Percentiles rank a stretch among this genome's conserved stretches.
Evolutionary conservation across 1,140 invertebrate genomes (phyloP).

Genomic region (Neodiprion lecontei): DNA sequence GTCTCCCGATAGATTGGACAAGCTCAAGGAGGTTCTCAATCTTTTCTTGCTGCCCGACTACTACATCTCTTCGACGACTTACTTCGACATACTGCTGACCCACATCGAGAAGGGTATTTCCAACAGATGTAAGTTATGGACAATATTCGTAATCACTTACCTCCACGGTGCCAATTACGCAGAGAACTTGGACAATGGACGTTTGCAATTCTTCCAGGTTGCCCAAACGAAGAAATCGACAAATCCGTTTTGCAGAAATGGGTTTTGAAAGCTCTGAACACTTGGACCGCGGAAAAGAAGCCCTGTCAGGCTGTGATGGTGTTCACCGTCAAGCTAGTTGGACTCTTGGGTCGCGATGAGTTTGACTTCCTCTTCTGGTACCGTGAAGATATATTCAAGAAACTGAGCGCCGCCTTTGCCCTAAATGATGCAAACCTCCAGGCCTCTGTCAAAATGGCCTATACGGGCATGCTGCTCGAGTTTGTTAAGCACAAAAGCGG

Average conservation of each 20-base stretch:
- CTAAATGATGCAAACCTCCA: constrained; percentile 44
- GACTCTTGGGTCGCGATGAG: constrained; percentile 56
- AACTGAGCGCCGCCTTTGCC: constrained; percentile 48
- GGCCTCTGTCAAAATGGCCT: constrained; percentile 68
- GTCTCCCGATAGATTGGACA: constrained; percentile 33
- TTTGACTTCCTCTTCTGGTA: constrained; percentile 49
- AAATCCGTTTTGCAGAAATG: constrained; percentile 43
- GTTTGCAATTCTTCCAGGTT: constrained; percentile 23
- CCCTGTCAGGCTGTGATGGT: constrained; percentile 54
- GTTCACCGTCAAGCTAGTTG: constrained; percentile 60
- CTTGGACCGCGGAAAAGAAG: constrained; percentile 42
- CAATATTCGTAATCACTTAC: constrained; percentile 9
- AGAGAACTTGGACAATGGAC: background rate
- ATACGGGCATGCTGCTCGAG: constrained; percentile 63
- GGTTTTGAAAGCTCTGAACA: constrained; percentile 43
- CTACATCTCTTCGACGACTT: constrained; percentile 49
- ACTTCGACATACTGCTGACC: constrained; percentile 53
- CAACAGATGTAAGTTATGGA: background rate
- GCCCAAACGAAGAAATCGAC: constrained; percentile 30
- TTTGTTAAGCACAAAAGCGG: constrained; percentile 64
- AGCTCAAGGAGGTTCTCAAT: constrained; percentile 50
- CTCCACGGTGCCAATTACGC: background rate
- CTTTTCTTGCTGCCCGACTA: constrained; percentile 54
- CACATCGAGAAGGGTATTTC: constrained; percentile 42
- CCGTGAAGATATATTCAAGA: constrained; percentile 49